A percentile compares a stretch with the other conserved stretches of the same genome.
Conservation (phyloP, 2,797 vertebrate genomes). For the Threskiornis aethiopicus region DNA sequence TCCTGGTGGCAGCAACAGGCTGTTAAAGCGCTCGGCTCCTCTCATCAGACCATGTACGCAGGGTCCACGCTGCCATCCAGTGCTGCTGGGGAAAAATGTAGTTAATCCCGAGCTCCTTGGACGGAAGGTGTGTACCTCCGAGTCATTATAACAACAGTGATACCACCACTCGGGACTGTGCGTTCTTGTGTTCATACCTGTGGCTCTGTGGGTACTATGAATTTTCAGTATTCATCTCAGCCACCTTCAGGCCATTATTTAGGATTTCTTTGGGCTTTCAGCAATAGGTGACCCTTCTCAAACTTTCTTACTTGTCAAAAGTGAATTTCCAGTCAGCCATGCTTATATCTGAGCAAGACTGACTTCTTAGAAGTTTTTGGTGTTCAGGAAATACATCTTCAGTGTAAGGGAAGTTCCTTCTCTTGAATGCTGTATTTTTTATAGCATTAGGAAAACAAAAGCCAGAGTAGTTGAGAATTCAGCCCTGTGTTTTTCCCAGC, state of each 20-base stretch:
- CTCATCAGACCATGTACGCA: accelerated
- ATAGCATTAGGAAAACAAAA: background rate
- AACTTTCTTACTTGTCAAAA: background rate
- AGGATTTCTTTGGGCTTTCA: background rate
- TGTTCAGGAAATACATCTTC: background rate
- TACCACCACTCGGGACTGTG: accelerated
- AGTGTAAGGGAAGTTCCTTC: background rate
- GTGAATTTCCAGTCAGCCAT: background rate
- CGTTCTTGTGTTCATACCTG: background rate
- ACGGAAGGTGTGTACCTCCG: background rate
- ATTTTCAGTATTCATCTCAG: background rate
- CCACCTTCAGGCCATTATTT: background rate
- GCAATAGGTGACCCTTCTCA: background rate
- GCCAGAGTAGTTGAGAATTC: conserved; percentile 26
- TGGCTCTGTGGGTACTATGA: background rate
- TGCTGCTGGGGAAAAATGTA: background rate
- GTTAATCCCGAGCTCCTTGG: background rate
- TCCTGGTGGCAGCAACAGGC: background rate
- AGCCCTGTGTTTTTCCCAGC: conserved; percentile 12
- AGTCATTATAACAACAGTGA: accelerated
- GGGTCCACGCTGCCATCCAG: background rate
- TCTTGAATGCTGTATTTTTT: background rate
- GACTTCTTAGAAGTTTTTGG: background rate
- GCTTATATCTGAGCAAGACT: background rate
- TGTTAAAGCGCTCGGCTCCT: background rate